Evolutionary conservation across 2,888 invertebrate species (phyloP), one percentile per base, ranked within the genome.

Genomic region (Chymomyza fuscimana): DNA sequence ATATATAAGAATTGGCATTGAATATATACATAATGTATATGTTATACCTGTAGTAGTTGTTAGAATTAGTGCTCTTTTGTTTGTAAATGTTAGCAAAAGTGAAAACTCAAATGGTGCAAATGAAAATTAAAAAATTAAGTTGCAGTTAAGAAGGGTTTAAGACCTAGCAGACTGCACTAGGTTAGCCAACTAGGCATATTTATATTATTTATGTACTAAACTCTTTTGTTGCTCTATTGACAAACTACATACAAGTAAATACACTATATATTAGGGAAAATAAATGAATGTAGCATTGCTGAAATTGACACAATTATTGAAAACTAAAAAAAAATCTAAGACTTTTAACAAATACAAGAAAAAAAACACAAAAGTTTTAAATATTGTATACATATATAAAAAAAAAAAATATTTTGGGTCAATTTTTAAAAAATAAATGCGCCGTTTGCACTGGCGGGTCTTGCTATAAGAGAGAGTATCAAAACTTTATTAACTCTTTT

Each of bases 41-140:
- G 40, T 46, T 46, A 60, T 29, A 22, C 10, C 19, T 69, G 66
- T 40, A 65, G 77, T 79, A 79, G 77, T 67, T 58, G 22, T 58
- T 58, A 29, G 22, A 0, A 58, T 16, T 58, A 25, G 16, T 46
- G 40, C 2, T 81, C 72, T 70, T 86, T 63, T 72, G 75, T 82
- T 83, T 86, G 88, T 89, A 87, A 82, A 81, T 83, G 83, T 88
- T 74, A 69, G 72, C 65, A 51, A 73, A 70, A 66, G 40, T 59
- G 54, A 54, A 86, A 88, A 86, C 88, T 86, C 89, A 71, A 88
- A 86, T 86, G 86, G 86, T 86, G 86, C 86, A 88, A 87, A 82
- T 69, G 54, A 70, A 56, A 70, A 70, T 32, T 59, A 9, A 65
- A 46, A 15, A 63, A 54, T 29, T 63, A 22, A 59, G 16, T 36